Conservation (phyloP, 2,113 vertebrate species). For the Prietella phreatophila region DNA sequence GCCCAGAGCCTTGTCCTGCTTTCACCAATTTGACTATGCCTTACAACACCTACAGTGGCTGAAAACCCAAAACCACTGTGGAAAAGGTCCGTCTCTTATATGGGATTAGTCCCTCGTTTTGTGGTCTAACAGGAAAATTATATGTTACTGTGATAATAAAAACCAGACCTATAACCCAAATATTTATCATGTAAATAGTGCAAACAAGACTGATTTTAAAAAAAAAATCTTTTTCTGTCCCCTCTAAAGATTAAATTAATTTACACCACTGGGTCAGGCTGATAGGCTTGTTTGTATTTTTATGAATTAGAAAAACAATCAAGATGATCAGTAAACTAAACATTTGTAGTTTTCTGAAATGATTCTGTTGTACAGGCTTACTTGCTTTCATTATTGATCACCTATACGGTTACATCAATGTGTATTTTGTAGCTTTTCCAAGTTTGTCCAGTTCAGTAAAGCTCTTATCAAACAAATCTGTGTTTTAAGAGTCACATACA, state of each 20-base stretch:
- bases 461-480: conserved; percentile 21
- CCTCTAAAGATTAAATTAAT: background rate
- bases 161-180: background rate
- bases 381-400: conserved; percentile 82
- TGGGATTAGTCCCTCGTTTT: conserved; percentile 19
- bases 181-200: background rate
- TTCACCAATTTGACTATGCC: conserved; percentile 35
- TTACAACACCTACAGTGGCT: conserved; percentile 37
- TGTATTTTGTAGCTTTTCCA: conserved; percentile 79
- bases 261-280: background rate
- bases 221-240: background rate
- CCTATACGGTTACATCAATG: conserved; percentile 80
- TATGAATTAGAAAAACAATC: conserved; percentile 14
- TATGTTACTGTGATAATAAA: background rate
- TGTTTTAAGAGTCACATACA: background rate
- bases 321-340: background rate
- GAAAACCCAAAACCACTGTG: conserved; percentile 29
- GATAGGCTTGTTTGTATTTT: background rate
- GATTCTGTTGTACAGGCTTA: conserved; percentile 52
- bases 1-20: conserved; percentile 44
- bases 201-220: background rate
- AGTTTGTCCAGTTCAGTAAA: conserved; percentile 69
- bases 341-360: background rate
- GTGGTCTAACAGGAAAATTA: conserved; percentile 15
- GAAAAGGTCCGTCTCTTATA: background rate